Base-by-base conservation (phyloP, 2,797 vertebrate species). In the Sebastes nivosus region DNA sequence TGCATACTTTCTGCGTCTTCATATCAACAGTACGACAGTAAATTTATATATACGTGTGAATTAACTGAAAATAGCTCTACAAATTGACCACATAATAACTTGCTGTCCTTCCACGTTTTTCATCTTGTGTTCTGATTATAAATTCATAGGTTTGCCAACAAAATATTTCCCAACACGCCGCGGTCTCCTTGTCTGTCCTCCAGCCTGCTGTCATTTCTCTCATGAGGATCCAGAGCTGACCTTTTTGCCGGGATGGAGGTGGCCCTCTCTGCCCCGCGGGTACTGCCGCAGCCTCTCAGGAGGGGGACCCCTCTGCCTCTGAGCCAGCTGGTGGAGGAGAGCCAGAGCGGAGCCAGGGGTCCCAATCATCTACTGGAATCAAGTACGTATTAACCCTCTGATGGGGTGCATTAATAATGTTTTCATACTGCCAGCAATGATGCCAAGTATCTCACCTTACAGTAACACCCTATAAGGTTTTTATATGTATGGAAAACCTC, bases 301-400 rank as follows among this genome's bases (percentile, higher is more conserved):
- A 95, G 90, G 25, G 78, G 90, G 25, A 86, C 89, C 1, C 82
- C 93, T 16, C 69, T 96, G 68, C 96, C 96, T 75, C 88, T 98
- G 84, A 93, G 65, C 68, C 96, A 93, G 82, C 93, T 98, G 1
- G 94, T 97, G 84, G 96, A 97, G 64, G 94, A 96, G 55, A 93
- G 94, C 58, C 75, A 89, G 61, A 93, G 80, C 84, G 87, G 87
- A 80, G 54, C 2, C 46, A 87, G 72, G 59, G 88, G 96, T 8
- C 97, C 97, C 18, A 89, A 97, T 92, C 96, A 97, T 85, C 95
- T 98, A 18, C 90, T 98, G 22, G 96, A 99, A 80, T 95, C 97
- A 60, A 98, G 98, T 99, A 95, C 89, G 74, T 61, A 61, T 55
- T 27, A 59, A 42, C 29, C 1, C 18, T 55, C 22, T 32, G 52